These are phyloP conservation scores for Bugulina stolonifera DNA, from an alignment of 2,888 invertebrate genomes.

Conservation along the genomic window DNA sequence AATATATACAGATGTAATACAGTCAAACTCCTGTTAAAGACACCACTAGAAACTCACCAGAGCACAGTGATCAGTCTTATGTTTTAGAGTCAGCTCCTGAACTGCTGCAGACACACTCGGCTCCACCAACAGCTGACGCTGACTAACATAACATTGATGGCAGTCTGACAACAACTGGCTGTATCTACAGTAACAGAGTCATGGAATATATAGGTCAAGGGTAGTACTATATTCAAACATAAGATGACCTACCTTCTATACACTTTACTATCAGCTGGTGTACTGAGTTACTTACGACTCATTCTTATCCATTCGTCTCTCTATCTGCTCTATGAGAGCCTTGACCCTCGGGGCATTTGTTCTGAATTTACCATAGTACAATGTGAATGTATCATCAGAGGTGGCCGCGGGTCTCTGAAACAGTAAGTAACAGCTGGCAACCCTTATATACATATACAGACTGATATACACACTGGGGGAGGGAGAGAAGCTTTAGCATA, in stretches of 20 bases:
- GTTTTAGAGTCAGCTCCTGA: slow-evolving; percentile 60
- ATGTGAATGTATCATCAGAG: slow-evolving; percentile 62
- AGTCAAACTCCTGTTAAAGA: background rate
- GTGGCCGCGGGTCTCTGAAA: slow-evolving; percentile 42
- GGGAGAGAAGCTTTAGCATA: too few relatives aligned
- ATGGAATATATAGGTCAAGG: too few relatives aligned
- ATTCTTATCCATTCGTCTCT: slow-evolving; percentile 58
- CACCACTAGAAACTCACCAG: slow-evolving; percentile 56
- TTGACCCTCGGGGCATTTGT: slow-evolving; percentile 80
- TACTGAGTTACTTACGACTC: slow-evolving; percentile 10
- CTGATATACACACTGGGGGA: too few relatives aligned
- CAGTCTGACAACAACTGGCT: slow-evolving; percentile 69
- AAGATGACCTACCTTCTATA: too few relatives aligned
- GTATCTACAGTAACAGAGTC: slow-evolving; percentile 61
- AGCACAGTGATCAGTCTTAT: slow-evolving; percentile 69
- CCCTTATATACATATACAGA: too few relatives aligned
- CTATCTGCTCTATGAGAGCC: slow-evolving; percentile 74
- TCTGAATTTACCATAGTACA: slow-evolving; percentile 90
- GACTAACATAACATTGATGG: slow-evolving; percentile 74
- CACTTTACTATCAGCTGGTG: too few relatives aligned
- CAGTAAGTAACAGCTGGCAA: too few relatives aligned
- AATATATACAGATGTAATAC: background rate
- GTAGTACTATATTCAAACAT: too few relatives aligned
- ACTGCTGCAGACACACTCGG: slow-evolving; percentile 68
- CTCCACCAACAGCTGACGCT: slow-evolving; percentile 65